A percentile compares a stretch with the other conserved stretches of the same genome.
Evolutionary conservation across 2,797 vertebrate genomes (phyloP).

Genomic region (Rhinogobio ventralis): DNA sequence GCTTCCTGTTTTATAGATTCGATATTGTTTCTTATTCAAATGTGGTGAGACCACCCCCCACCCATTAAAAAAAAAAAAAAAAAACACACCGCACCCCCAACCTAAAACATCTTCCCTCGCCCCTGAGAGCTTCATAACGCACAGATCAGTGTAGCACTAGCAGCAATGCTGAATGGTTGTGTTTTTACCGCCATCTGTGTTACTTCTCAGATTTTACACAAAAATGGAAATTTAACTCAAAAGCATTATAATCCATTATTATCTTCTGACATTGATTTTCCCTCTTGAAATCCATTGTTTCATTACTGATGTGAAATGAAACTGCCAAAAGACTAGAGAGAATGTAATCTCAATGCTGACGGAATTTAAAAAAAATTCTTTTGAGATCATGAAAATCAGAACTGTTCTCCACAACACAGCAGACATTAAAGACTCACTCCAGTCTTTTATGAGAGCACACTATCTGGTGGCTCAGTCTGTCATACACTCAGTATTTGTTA

Average conservation of each 20-base stretch:
- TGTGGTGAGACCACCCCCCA: too few relatives aligned
- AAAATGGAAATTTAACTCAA: background rate
- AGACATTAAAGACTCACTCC: background rate
- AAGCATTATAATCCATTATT: background rate
- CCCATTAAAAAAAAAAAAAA: too few relatives aligned
- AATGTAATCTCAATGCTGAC: background rate
- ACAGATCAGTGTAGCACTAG: conserved; percentile 3
- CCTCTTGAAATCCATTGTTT: conserved; percentile 16
- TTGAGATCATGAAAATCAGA: background rate
- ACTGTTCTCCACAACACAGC: background rate
- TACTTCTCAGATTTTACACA: background rate
- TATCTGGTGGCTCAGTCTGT: background rate
- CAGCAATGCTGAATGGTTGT: background rate
- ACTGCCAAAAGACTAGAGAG: background rate
- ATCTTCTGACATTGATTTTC: background rate
- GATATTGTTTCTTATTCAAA: too few relatives aligned
- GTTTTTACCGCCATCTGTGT: background rate
- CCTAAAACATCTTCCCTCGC: too few relatives aligned
- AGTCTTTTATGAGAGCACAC: background rate
- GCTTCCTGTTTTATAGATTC: too few relatives aligned
- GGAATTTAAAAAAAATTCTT: background rate
- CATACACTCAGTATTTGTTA: background rate
- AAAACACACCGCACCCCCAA: too few relatives aligned
- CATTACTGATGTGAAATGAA: background rate
- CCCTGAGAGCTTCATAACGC: background rate